Base-by-base conservation (phyloP, 1,140 invertebrate species). In the Drosophila kikkawai region DNA sequence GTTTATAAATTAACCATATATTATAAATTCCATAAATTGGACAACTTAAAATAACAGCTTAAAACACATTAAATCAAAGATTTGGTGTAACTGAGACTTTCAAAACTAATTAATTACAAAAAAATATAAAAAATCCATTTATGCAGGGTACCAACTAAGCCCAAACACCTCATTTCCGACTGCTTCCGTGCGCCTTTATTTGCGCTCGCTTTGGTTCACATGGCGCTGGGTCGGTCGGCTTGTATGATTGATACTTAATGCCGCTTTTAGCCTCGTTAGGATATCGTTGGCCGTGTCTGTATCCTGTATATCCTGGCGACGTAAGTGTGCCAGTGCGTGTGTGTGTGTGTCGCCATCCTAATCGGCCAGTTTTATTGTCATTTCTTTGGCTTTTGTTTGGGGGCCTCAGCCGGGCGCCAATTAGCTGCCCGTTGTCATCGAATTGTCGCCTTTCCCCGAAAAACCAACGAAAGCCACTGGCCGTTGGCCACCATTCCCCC, bases 231-330 rank as follows among this genome's bases (percentile, higher is more conserved):
- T 63, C 55, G 59, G 65, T 71, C 19, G n/a, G 65, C 64, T 75
- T 88, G 80, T 79, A 88, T 88, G 84, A 88, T 88, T 88, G 85
- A 88, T 88, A 83, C 84, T 88, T 88, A 88, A 88, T 88, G 85
- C 75, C 76, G 74, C 70, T 84, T 90, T 88, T 81, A 88, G 79
- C 81, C 77, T 88, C 84, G 84, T 88, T 84, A 84, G 84, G 69
- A 88, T 80, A 90, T 88, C 73, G 61, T 75, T 74, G 57, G 41
- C 69, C 51, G 68, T 68, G 50, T 70, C n/a, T 57, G 61, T 42
- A 17, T 55, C 48, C 39, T 63, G 56, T 50, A 47, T 41, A 47
- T 41, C 58, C 36, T 65, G 45, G 45, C 39, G 44, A 29, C 32
- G 15, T 36, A 22, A 42, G 17, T 50, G 34, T 59, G 47, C 17